phyloP scores from a whole-genome alignment of 1,140 invertebrate species.

The Caenorhabditis remanei region DNA sequence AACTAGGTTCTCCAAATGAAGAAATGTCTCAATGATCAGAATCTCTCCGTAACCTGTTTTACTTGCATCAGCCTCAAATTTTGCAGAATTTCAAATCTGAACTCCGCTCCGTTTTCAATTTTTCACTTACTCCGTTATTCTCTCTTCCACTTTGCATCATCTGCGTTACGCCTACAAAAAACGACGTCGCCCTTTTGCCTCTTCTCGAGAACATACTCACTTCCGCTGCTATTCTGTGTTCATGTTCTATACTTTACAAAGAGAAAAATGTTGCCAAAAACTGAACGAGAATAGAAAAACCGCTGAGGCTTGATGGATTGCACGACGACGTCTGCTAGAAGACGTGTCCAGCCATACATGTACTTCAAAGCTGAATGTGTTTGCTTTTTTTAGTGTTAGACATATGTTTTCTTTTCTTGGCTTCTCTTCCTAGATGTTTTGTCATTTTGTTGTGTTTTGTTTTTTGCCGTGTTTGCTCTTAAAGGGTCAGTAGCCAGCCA shows the following conservation, averaged over 20 bases:
- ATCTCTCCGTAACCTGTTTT: not conserved
- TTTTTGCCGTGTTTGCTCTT: slow-evolving; percentile 23
- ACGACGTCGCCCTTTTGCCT: not conserved
- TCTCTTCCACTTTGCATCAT: not conserved
- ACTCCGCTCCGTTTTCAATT: not conserved
- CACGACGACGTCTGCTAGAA: not conserved
- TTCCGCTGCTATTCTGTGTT: not conserved
- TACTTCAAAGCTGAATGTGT: slow-evolving; percentile 44
- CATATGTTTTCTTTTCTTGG: slow-evolving; percentile 32
- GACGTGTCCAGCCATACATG: slow-evolving; percentile 3
- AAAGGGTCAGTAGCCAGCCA: not conserved
- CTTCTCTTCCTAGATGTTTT: not conserved
- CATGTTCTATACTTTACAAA: not conserved
- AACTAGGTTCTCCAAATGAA: too few species aligned
- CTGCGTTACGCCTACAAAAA: not conserved
- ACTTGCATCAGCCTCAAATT: not conserved
- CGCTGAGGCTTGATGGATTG: slow-evolving; percentile 32
- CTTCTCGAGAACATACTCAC: not conserved
- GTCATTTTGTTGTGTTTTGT: slow-evolving; percentile 22
- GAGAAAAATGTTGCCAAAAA: slow-evolving; percentile 31
- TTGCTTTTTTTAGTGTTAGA: slow-evolving; percentile 18
- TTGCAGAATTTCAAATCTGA: not conserved
- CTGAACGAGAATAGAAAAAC: not conserved
- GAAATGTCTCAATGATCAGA: not conserved
- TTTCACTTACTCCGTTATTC: not conserved